phyloP scores from a whole-genome alignment of 2,888 invertebrate genomes.

The Drosophila mercatorum region DNA sequence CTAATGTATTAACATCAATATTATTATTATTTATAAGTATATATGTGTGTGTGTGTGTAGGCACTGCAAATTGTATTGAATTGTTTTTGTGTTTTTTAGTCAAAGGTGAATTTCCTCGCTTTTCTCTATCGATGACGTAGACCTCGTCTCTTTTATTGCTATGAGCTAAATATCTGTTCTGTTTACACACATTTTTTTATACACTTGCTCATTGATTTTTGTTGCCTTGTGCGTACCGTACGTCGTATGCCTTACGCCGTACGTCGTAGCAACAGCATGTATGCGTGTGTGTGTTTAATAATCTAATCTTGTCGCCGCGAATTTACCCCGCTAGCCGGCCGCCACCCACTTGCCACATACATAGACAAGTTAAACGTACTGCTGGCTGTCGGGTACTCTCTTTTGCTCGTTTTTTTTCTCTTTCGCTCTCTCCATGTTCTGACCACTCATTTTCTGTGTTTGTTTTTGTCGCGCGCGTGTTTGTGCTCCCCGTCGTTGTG shows the following conservation, averaged over 20 bases:
- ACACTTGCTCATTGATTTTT: slow-evolving; percentile 73
- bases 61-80: slow-evolving; percentile 1
- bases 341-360: slow-evolving; percentile 37
- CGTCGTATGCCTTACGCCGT: slow-evolving; percentile 10
- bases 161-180: slow-evolving; percentile 44
- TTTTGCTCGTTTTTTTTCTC: slow-evolving; percentile 15
- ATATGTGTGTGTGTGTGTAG: background rate
- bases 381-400: slow-evolving; percentile 12
- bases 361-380: slow-evolving; percentile 6
- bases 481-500: slow-evolving; percentile 52
- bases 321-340: slow-evolving; percentile 51
- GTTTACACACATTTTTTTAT: slow-evolving; percentile 63
- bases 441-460: slow-evolving; percentile 45
- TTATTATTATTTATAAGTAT: background rate
- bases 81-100: slow-evolving; percentile 10
- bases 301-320: slow-evolving; percentile 57
- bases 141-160: slow-evolving; percentile 31
- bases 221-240: slow-evolving; percentile 51
- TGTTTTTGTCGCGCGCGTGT: slow-evolving; percentile 77
- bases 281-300: slow-evolving; percentile 35
- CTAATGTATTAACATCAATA: background rate
- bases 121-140: slow-evolving; percentile 56
- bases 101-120: slow-evolving; percentile 21
- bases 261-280: slow-evolving; percentile 46
- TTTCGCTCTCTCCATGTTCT: slow-evolving; percentile 26